phyloP scores from a whole-genome alignment of 2,113 vertebrate species.

The Carassius carassius region DNA sequence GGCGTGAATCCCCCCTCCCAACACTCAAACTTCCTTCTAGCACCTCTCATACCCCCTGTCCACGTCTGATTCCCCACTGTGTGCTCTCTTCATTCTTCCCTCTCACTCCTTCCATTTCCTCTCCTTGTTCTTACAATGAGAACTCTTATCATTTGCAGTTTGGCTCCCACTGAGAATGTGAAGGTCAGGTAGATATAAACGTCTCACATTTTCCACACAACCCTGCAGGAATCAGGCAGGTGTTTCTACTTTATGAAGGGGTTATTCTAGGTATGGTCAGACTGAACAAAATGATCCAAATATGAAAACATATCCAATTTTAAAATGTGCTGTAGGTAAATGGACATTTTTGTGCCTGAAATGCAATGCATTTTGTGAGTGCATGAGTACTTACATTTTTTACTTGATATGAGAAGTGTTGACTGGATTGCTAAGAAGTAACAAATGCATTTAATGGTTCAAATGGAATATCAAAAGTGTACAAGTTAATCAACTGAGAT shows the following conservation, averaged over 20 bases:
- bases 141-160: slow-evolving; percentile 27
- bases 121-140: slow-evolving; percentile 27
- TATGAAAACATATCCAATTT: neutral
- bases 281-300: neutral
- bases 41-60: neutral
- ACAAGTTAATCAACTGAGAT: neutral
- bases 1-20: neutral
- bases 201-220: slow-evolving; percentile 4
- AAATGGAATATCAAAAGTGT: neutral
- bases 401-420: neutral
- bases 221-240: slow-evolving; percentile 12
- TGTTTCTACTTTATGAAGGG: neutral
- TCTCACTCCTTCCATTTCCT: slow-evolving; percentile 13
- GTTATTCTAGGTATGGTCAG: neutral
- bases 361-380: neutral
- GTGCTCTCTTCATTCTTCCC: neutral
- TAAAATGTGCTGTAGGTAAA: neutral
- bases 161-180: slow-evolving; percentile 48
- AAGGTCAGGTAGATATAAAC: slow-evolving; percentile 55
- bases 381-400: neutral
- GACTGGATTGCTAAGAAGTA: neutral
- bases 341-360: neutral
- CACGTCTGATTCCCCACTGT: neutral
- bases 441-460: neutral
- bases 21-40: neutral